phyloP scores from a whole-genome alignment of 2,113 vertebrate species.

The Passer domesticus region DNA sequence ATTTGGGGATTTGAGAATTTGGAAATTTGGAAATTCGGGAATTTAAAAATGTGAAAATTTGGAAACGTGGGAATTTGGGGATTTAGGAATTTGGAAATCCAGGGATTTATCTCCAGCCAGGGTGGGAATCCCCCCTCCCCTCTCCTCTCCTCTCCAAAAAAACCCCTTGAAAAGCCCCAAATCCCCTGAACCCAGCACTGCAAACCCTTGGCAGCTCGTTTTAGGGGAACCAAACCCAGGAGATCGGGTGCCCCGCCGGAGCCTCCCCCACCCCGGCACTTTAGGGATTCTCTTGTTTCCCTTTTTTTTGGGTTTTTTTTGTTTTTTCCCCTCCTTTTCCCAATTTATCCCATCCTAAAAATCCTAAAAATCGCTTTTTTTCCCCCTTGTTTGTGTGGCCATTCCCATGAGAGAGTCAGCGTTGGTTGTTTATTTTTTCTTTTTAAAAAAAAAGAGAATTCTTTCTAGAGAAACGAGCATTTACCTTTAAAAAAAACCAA shows the following conservation, averaged over 20 bases:
- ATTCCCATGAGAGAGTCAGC: conserved; percentile 27
- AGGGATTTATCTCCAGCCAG: background rate
- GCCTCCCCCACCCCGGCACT: conserved; percentile 76
- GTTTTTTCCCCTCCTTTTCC: background rate
- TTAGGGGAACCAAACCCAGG: background rate
- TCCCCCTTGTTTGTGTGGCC: background rate
- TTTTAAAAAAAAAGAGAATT: background rate
- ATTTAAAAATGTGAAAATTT: too few relatives aligned
- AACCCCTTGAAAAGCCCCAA: background rate
- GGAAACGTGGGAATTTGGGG: background rate
- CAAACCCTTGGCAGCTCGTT: background rate
- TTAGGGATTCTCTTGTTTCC: conserved; percentile 70
- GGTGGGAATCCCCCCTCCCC: background rate
- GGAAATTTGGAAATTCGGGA: background rate
- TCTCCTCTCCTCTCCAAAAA: background rate
- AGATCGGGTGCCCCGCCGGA: conserved; percentile 61
- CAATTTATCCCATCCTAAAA: background rate
- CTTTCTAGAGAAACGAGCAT: conserved; percentile 17
- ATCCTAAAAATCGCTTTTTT: background rate
- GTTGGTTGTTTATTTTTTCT: background rate
- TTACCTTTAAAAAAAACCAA: background rate
- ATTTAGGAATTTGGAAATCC: background rate
- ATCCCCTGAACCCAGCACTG: background rate
- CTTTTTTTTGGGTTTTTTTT: background rate
- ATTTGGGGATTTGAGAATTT: background rate